Percentiles rank a stretch among this genome's conserved stretches.
phyloP scores from a whole-genome alignment of 2,797 vertebrate species.

The Gymnoscopelus braueri region DNA sequence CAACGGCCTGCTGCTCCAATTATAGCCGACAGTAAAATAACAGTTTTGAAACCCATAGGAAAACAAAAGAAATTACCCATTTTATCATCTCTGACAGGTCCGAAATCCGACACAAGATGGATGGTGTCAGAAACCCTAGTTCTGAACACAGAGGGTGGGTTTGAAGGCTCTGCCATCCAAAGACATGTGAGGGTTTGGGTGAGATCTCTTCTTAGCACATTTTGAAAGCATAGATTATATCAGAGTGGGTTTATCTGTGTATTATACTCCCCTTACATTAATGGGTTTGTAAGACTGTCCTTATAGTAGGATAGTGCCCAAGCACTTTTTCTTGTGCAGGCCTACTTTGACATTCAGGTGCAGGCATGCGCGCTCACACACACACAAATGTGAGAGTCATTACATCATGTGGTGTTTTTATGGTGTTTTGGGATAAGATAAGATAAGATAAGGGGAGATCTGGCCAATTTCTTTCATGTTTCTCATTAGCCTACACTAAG shows the following conservation, averaged over 20 bases:
- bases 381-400: slow-evolving; percentile 1
- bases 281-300: slow-evolving; percentile 13
- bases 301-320: too few relatives aligned
- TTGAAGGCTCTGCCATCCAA: slow-evolving; percentile 43
- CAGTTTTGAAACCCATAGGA: slow-evolving; percentile 63
- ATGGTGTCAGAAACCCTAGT: slow-evolving; percentile 48
- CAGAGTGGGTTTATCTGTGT: slow-evolving; percentile 25
- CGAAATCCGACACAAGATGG: slow-evolving; percentile 45
- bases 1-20: slow-evolving; percentile 66
- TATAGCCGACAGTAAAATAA: slow-evolving; percentile 68
- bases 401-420: slow-evolving; percentile 23
- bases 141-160: slow-evolving; percentile 46
- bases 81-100: slow-evolving; percentile 62
- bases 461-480: slow-evolving; percentile 45
- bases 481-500: slow-evolving; percentile 41
- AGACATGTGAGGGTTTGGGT: slow-evolving; percentile 31
- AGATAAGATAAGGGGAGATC: slow-evolving; percentile 21
- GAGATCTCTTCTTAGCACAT: slow-evolving; percentile 12
- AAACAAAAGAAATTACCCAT: slow-evolving; percentile 63
- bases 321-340: too few relatives aligned
- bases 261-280: slow-evolving; percentile 32
- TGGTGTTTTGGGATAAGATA: slow-evolving; percentile 29
- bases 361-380: too few relatives aligned
- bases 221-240: slow-evolving; percentile 34
- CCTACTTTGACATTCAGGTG: too few relatives aligned